A percentile compares a stretch with the other conserved stretches of the same genome.
These are phyloP conservation scores for Jacana jacana DNA, from an alignment of 2,113 vertebrate species.

Conservation along the genomic window DNA sequence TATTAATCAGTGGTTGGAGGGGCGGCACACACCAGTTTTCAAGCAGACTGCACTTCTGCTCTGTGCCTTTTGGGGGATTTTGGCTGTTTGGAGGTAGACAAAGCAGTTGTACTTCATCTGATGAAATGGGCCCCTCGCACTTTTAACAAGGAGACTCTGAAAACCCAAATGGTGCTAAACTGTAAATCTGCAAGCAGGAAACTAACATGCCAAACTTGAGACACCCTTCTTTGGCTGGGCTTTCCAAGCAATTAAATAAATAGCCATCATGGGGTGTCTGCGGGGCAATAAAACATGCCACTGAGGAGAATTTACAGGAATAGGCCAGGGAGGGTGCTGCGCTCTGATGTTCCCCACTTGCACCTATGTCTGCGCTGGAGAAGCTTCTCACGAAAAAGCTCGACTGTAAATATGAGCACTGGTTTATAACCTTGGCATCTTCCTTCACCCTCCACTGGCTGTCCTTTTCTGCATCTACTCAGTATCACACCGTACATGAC, in stretches of 20 bases:
- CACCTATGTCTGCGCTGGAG: neutral
- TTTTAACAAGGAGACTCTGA: constrained; percentile 70
- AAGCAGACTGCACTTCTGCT: constrained; percentile 69
- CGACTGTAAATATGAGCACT: neutral
- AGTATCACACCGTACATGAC: neutral
- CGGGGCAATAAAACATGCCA: constrained; percentile 63
- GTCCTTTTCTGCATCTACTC: constrained; percentile 18
- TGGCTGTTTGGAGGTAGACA: neutral
- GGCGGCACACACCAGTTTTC: constrained; percentile 67
- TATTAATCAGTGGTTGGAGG: constrained; percentile 85
- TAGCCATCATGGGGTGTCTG: constrained; percentile 62
- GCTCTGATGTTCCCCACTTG: constrained; percentile 15
- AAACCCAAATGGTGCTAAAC: constrained; percentile 69
- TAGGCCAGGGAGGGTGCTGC: constrained; percentile 16
- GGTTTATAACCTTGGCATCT: constrained; percentile 48
- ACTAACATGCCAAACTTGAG: constrained; percentile 61
- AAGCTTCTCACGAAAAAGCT: neutral
- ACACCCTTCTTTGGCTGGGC: constrained; percentile 58
- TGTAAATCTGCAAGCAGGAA: constrained; percentile 80
- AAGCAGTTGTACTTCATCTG: constrained; percentile 61
- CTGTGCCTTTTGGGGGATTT: constrained; percentile 66
- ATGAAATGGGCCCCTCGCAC: constrained; percentile 59
- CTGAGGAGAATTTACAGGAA: constrained; percentile 66
- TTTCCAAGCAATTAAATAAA: constrained; percentile 78
- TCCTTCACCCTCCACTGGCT: neutral